Evolutionary conservation across 2,797 vertebrate species (phyloP), one percentile per base, ranked within the genome.

Genomic region (Ibycter americanus): DNA sequence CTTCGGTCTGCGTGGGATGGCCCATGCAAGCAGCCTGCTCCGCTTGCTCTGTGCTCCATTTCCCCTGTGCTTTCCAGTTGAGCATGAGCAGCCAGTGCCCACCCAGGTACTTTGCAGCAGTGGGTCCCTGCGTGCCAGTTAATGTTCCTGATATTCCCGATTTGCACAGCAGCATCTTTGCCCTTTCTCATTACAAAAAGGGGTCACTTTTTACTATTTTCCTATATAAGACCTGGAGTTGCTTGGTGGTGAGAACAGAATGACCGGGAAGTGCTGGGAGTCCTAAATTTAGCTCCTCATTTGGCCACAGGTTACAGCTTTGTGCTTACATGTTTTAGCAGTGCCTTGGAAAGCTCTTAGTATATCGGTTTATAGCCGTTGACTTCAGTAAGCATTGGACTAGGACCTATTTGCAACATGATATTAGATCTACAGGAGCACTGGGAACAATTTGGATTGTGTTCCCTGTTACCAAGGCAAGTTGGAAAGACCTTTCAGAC

Each of bases 31-130:
- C 47, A 15, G 12, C 25, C 52, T 79, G 58, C 15, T 81, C 23
- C 51, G 65, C 21, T 83, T 56, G 51, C 40, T 55, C 25, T 74
- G 19, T 44, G 29, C 17, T 7, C 13, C 1, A 0, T 47, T 47
- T 76, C 34, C 66, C 22, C 47, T 59, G 20, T 19, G 67, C 73
- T 80, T 65, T 52, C 18, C 66, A 4, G 0, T 0, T 67, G 56
- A 31, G 40, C 29, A 18, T 0, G 1, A 61, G 56, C 47, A 51
- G n/a, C 20, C 0, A 52, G n/a, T 44, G n/a, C n/a, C 74, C 52
- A 26, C 17, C 7, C 0, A 0, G 36, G 32, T 0, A 0, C 67
- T 59, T 46, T 32, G 52, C 22, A n/a, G 44, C 51, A 22, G 65
- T 1, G 1, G 25, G 42, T 79, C 13, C 44, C 59, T 27, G 31